phyloP scores from a whole-genome alignment of 2,797 vertebrate genomes.

The Myotis pilosus region DNA sequence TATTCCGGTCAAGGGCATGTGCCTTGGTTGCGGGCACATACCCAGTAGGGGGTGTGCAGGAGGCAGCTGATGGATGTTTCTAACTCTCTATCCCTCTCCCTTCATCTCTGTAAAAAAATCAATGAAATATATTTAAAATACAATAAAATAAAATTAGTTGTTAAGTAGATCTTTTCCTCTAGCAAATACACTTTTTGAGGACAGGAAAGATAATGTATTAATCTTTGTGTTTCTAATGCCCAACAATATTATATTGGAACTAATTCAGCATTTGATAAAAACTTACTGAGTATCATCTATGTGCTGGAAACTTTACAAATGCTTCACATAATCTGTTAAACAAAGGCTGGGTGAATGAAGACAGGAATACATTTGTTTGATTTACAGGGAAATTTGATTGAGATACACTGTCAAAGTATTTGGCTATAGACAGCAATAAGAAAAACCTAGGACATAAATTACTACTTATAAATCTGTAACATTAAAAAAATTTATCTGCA shows the following conservation, averaged over 20 bases:
- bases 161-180: not conserved
- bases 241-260: not conserved
- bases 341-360: constrained; percentile 22
- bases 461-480: not conserved
- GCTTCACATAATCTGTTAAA: not conserved
- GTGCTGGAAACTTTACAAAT: not conserved
- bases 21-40: no score
- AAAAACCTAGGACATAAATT: constrained; percentile 14
- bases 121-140: no score
- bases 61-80: no score
- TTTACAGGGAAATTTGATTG: constrained; percentile 5
- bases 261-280: not conserved
- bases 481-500: not conserved
- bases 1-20: no score
- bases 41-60: no score
- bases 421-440: not conserved
- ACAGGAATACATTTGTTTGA: not conserved
- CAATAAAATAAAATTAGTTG: not conserved
- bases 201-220: not conserved
- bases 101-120: no score
- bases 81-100: no score
- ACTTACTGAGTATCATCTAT: not conserved
- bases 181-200: not conserved
- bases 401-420: not conserved
- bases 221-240: not conserved